Conservation (phyloP, 2,888 invertebrate species). For the Apodemia duryi region DNA sequence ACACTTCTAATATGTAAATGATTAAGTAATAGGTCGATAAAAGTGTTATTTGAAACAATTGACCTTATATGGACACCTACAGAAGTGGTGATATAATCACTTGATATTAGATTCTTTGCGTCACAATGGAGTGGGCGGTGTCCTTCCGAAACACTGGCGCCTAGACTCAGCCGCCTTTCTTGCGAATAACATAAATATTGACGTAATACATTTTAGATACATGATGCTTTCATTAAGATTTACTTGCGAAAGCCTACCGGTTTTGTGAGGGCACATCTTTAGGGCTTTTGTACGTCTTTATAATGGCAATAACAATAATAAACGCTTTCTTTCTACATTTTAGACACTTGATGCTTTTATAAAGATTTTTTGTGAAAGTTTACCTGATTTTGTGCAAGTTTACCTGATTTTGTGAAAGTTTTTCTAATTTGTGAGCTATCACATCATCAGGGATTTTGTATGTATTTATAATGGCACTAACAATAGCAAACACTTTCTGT, state of each 20-base stretch:
- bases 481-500: too few species aligned
- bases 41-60: slow-evolving; percentile 57
- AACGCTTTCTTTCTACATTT: not conserved
- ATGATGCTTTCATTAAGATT: too few species aligned
- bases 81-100: slow-evolving; percentile 69
- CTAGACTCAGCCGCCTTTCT: slow-evolving; percentile 39
- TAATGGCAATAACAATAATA: too few species aligned
- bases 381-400: not conserved
- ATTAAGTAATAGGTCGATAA: slow-evolving; percentile 35
- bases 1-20: slow-evolving; percentile 16
- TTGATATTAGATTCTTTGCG: slow-evolving; percentile 45
- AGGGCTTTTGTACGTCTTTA: too few species aligned
- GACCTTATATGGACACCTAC: slow-evolving; percentile 78
- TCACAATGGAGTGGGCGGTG: slow-evolving; percentile 58
- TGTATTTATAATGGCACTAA: too few species aligned
- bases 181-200: slow-evolving; percentile 14
- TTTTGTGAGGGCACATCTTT: too few species aligned
- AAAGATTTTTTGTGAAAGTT: not conserved
- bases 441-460: too few species aligned
- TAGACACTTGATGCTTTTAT: not conserved
- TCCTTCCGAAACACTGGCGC: slow-evolving; percentile 57
- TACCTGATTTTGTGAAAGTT: too few species aligned
- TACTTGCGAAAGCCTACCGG: too few species aligned
- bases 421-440: too few species aligned
- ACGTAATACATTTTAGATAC: too few species aligned